Base-by-base conservation (phyloP, 1,140 invertebrate species). In the Zaprionus davidi region DNA sequence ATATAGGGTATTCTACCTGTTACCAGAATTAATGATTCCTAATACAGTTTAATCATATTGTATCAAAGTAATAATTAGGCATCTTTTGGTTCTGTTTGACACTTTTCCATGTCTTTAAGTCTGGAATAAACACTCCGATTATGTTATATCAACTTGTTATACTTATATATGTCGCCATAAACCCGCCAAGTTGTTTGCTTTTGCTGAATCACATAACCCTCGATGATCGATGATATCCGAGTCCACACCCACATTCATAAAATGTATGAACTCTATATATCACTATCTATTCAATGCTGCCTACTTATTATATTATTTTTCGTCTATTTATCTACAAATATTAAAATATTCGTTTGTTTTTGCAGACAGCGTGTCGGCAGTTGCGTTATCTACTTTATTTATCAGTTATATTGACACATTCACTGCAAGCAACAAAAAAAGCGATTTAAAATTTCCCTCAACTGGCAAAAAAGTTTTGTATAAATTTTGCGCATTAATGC, bases 111-210 rank as follows among this genome's bases (percentile, higher is more conserved):
- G 46, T 12, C 28, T 11, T 71, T 36, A 58, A 31, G 58, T 51
- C 70, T 58, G 31, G 17, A 31, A 20, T 17, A 65, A 64, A 64
- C 60, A 57, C 38, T 38, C 34, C 7, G 22, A 58, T 66, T 41
- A 60, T 57, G 26, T n/a, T 69, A 46, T 68, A 62, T 69, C 22
- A 62, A 53, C 71, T n/a, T 69, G 0, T 55, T 55, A 44, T 22
- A n/a, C 38, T 13, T 15, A 22, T 38, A 72, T 72, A 51, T 44
- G 17, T 53, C 3, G 56, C 20, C 51, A 67, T 60, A 73, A 62
- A 28, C 15, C 41, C n/a, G n/a, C 6, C 13, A 68, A 73, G 49
- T 64, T 64, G 69, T 71, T 64, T 71, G 34, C 58, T 38, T 58
- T 66, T 62, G 28, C 38, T 55, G 24, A 67, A 17, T 34, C 12